Percentiles rank a stretch among this genome's conserved stretches.
phyloP scores from a whole-genome alignment of 2,113 vertebrate species.

The Pandion haliaetus region DNA sequence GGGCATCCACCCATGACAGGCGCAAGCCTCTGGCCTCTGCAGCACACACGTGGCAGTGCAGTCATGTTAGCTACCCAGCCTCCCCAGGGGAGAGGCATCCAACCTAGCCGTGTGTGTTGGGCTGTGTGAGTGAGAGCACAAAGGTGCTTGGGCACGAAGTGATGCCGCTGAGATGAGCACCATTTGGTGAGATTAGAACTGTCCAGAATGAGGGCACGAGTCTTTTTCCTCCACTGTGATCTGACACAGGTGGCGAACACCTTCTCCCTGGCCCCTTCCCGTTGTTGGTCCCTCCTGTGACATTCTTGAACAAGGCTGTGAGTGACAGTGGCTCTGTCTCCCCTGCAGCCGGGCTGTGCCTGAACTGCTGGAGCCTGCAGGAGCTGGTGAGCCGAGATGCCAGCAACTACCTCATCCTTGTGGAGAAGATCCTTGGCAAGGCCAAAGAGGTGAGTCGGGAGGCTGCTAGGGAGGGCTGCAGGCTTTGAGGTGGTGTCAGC shows the following conservation, averaged over 20 bases:
- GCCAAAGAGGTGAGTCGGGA: slow-evolving; percentile 81
- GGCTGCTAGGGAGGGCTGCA: fast-evolving
- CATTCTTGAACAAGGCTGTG: not conserved
- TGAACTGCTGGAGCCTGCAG: slow-evolving; percentile 97
- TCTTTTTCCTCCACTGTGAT: not conserved
- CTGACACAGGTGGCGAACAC: not conserved
- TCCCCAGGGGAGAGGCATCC: not conserved
- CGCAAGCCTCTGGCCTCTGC: not conserved
- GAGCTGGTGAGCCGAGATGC: slow-evolving; percentile 93
- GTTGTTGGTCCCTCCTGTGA: fast-evolving
- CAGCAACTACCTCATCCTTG: slow-evolving; percentile 88
- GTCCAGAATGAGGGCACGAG: fast-evolving
- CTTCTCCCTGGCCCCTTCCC: not conserved
- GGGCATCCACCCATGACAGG: not conserved
- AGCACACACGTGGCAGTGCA: fast-evolving
- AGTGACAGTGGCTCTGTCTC: not conserved
- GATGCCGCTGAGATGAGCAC: not conserved
- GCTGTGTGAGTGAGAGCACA: fast-evolving
- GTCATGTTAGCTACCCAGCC: not conserved
- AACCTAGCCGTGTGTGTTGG: fast-evolving
- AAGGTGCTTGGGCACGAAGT: fast-evolving
- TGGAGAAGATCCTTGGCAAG: slow-evolving; percentile 91
- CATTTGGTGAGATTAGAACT: not conserved
- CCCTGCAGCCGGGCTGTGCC: slow-evolving; percentile 83
- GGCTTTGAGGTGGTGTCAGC: fast-evolving